Evolutionary conservation across 2,797 vertebrate genomes (phyloP).

Genomic region (Eupleurogrammus muticus): DNA sequence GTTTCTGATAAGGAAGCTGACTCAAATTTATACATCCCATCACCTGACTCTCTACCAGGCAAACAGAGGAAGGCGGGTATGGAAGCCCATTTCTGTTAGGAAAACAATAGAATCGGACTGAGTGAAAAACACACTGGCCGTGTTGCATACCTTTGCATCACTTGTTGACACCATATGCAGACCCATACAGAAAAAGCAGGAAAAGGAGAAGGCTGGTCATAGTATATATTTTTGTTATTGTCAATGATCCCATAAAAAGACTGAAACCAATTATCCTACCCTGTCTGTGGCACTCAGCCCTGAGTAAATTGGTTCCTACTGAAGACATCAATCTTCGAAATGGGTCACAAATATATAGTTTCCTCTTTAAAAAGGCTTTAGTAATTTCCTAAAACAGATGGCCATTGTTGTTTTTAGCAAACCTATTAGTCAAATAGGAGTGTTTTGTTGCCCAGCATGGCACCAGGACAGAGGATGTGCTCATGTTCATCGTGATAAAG

Average conservation of each 20-base stretch:
- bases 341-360: conserved; percentile 2
- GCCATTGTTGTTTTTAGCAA: background rate
- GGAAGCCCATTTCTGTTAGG: conserved; percentile 29
- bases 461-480: background rate
- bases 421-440: conserved; percentile 8
- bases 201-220: conserved; percentile 6
- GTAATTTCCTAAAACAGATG: conserved; percentile 7
- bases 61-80: conserved; percentile 45
- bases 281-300: background rate
- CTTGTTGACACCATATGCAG: conserved; percentile 20
- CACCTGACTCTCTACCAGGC: conserved; percentile 72
- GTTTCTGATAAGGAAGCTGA: conserved; percentile 68
- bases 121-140: conserved; percentile 16
- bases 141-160: conserved; percentile 21
- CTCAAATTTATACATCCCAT: conserved; percentile 60
- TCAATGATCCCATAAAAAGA: conserved; percentile 2
- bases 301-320: background rate
- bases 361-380: background rate
- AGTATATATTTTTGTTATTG: conserved; percentile 7
- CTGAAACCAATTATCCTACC: background rate
- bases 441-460: background rate
- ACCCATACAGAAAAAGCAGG: conserved; percentile 11
- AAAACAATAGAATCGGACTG: conserved; percentile 21
- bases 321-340: background rate
- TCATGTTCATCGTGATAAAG: background rate